Conservation (phyloP, 2,113 vertebrate species). For the Smithornis capensis region DNA sequence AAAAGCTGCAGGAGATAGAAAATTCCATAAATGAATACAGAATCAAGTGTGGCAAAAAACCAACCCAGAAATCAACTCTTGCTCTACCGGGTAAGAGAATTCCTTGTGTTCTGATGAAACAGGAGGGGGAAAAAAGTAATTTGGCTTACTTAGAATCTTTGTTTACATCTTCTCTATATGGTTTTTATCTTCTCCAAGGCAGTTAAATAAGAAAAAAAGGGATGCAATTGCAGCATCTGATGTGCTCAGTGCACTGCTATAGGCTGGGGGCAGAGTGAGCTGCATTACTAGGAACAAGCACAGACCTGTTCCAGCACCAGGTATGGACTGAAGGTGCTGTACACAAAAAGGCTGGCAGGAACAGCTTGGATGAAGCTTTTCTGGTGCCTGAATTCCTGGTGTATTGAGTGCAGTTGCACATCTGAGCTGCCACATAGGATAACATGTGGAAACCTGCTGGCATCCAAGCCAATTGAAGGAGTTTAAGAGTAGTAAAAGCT, state of each 20-base stretch:
- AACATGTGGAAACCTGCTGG: neutral
- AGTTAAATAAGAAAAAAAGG: neutral
- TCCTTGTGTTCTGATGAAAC: neutral
- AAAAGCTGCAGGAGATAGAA: constrained; percentile 89
- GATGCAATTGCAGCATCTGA: neutral
- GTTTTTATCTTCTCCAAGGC: neutral
- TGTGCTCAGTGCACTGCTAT: neutral
- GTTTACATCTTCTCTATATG: neutral
- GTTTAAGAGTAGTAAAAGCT: neutral
- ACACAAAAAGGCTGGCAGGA: neutral
- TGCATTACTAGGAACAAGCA: neutral
- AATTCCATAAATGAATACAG: constrained; percentile 88
- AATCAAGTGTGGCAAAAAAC: constrained; percentile 85
- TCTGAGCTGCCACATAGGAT: neutral
- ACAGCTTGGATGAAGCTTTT: neutral
- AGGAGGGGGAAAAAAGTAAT: too few relatives aligned
- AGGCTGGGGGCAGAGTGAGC: constrained; percentile 9
- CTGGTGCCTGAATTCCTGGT: neutral
- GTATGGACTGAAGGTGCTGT: neutral
- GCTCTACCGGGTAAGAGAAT: constrained; percentile 79
- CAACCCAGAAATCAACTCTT: constrained; percentile 84
- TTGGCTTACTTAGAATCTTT: neutral
- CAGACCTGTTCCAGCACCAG: neutral
- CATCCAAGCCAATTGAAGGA: neutral
- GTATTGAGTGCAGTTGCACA: neutral